Evolutionary conservation across 2,113 vertebrate genomes (phyloP).

Genomic region (Phrynosoma blainvillii): DNA sequence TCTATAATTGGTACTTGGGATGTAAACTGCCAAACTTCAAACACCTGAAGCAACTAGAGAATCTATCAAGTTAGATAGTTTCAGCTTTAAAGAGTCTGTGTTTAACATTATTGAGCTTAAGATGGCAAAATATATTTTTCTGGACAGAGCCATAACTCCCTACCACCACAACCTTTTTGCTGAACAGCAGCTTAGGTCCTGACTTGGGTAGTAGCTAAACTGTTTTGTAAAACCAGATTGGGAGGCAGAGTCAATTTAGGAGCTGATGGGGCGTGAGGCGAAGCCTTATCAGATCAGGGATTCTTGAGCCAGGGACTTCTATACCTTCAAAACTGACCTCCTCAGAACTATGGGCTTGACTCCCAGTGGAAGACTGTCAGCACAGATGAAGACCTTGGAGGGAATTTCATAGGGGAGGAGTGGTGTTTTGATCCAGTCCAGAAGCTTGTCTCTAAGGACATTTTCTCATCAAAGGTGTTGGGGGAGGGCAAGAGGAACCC

Average conservation of each 20-base stretch:
- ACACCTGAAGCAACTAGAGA: conserved; percentile 1
- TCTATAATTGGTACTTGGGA: conserved; percentile 28
- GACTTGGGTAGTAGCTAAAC: too few relatives aligned
- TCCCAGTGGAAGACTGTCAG: too few relatives aligned
- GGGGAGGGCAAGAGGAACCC: not conserved
- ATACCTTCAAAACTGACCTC: not conserved
- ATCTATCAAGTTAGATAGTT: conserved; percentile 4
- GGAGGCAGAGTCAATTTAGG: not conserved
- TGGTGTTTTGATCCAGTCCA: not conserved
- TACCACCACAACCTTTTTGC: not conserved
- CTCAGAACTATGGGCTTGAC: not conserved
- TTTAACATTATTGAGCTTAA: conserved; percentile 28
- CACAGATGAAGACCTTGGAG: not conserved
- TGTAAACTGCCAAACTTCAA: conserved; percentile 25
- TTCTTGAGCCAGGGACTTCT: not conserved
- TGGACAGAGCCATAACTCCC: not conserved
- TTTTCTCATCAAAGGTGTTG: not conserved
- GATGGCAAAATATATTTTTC: conserved; percentile 32
- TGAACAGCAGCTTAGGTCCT: not conserved
- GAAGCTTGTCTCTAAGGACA: not conserved
- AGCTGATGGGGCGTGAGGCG: not conserved
- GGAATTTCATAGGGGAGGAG: not conserved
- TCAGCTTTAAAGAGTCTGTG: not conserved
- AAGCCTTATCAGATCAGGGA: not conserved
- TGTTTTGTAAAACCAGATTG: not conserved